phyloP scores from a whole-genome alignment of 1,140 invertebrate genomes.

The Chrysoperla carnea region DNA sequence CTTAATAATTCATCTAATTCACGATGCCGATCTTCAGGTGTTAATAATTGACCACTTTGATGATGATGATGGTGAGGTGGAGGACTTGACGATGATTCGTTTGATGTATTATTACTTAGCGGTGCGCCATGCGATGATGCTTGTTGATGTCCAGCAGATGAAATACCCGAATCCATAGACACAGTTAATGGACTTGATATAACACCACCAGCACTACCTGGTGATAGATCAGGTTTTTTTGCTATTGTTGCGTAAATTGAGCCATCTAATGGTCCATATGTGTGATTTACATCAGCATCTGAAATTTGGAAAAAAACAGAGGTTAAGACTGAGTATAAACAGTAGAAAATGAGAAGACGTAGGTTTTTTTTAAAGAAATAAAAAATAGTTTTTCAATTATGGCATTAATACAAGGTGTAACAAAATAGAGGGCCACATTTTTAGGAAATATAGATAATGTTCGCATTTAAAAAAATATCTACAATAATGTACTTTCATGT shows the following conservation, averaged over 20 bases:
- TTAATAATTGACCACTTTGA: slow-evolving; percentile 24
- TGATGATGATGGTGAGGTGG: slow-evolving; percentile 12
- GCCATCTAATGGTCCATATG: slow-evolving; percentile 69
- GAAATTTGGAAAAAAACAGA: no score
- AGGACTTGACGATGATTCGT: slow-evolving; percentile 1
- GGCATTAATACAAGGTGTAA: no score
- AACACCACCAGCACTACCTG: slow-evolving; percentile 27
- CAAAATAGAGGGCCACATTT: no score
- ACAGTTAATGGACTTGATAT: slow-evolving; percentile 52
- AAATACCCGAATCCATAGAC: slow-evolving; percentile 72
- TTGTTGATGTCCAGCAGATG: slow-evolving; percentile 38
- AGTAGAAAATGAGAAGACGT: no score
- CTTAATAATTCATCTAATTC: slow-evolving; percentile 56
- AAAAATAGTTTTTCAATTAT: no score
- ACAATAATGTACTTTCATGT: no score
- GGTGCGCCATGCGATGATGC: slow-evolving; percentile 12
- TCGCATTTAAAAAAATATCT: no score
- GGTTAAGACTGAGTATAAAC: no score
- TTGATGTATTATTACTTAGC: background rate
- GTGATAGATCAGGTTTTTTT: slow-evolving; percentile 28
- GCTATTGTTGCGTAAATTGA: slow-evolving; percentile 73
- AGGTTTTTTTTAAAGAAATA: no score
- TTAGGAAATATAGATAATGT: no score
- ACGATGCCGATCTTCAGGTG: slow-evolving; percentile 27
- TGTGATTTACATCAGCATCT: slow-evolving; percentile 32